Conservation (phyloP, 1,140 invertebrate species). For the Bradynema listronoti region DNA sequence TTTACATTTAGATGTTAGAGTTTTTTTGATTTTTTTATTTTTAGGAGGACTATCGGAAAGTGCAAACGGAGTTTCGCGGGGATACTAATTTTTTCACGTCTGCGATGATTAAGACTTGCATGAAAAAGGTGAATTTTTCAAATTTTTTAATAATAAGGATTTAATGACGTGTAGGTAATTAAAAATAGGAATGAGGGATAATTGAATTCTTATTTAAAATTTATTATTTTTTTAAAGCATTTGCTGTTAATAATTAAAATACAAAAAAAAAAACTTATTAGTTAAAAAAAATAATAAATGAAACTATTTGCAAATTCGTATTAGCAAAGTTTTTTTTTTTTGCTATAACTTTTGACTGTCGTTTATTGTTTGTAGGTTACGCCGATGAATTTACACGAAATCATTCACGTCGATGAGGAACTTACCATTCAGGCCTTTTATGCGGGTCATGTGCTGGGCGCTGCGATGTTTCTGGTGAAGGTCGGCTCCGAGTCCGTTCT, state of each 20-base stretch:
- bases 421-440: slow-evolving; percentile 99
- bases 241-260: no score
- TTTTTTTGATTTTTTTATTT: slow-evolving; percentile 22
- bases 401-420: slow-evolving; percentile 90
- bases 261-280: no score
- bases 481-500: slow-evolving; percentile 94
- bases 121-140: slow-evolving; percentile 72
- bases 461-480: slow-evolving; percentile 94
- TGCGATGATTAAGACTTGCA: slow-evolving; percentile 97
- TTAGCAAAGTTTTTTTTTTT: no score
- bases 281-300: no score
- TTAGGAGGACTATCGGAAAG: slow-evolving; percentile 69
- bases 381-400: slow-evolving; percentile 91
- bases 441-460: slow-evolving; percentile 96
- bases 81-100: slow-evolving; percentile 98
- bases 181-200: no score
- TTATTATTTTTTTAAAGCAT: no score
- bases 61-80: slow-evolving; percentile 91
- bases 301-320: no score
- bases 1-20: no score
- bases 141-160: no score
- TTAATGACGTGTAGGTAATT: no score
- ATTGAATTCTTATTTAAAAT: no score
- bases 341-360: no score
- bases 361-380: slow-evolving; percentile 69